Percentiles rank a stretch among this genome's conserved stretches.
Evolutionary conservation across 2,888 invertebrate species (phyloP).

Genomic region (Terebella lapidaria): DNA sequence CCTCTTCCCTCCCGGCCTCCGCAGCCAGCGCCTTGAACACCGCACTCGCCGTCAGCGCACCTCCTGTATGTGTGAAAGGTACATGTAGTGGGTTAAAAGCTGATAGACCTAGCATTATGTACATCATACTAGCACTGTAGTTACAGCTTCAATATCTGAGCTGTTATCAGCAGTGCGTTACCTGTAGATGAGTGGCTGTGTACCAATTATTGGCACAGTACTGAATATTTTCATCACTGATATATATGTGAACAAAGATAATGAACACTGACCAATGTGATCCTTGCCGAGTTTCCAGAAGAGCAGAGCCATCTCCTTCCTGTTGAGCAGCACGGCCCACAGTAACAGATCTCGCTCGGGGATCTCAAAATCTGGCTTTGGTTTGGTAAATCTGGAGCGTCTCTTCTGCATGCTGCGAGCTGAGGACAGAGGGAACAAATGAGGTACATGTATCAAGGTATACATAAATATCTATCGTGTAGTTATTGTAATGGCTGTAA

Average conservation of each 20-base stretch:
- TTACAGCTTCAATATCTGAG: too few species aligned
- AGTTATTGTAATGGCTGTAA: too few species aligned
- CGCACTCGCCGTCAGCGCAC: conserved; percentile 39
- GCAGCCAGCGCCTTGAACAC: conserved; percentile 39
- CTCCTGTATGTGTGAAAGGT: conserved; percentile 31
- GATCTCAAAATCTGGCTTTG: conserved; percentile 26
- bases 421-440: too few species aligned
- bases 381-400: not conserved
- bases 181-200: too few species aligned
- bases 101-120: too few species aligned
- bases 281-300: conserved; percentile 47
- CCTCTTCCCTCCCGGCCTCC: conserved; percentile 43
- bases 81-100: too few species aligned
- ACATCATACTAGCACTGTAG: too few species aligned
- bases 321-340: conserved; percentile 50
- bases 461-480: too few species aligned
- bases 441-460: too few species aligned
- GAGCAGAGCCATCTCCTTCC: conserved; percentile 40
- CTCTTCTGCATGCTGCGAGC: not conserved
- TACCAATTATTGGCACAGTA: too few species aligned
- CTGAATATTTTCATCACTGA: conserved; percentile 43
- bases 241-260: not conserved
- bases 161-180: too few species aligned
- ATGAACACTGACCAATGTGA: conserved; percentile 38
- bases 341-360: conserved; percentile 48